Evolutionary conservation across 2,113 vertebrate genomes (phyloP).

Genomic region (Rissa tridactyla): DNA sequence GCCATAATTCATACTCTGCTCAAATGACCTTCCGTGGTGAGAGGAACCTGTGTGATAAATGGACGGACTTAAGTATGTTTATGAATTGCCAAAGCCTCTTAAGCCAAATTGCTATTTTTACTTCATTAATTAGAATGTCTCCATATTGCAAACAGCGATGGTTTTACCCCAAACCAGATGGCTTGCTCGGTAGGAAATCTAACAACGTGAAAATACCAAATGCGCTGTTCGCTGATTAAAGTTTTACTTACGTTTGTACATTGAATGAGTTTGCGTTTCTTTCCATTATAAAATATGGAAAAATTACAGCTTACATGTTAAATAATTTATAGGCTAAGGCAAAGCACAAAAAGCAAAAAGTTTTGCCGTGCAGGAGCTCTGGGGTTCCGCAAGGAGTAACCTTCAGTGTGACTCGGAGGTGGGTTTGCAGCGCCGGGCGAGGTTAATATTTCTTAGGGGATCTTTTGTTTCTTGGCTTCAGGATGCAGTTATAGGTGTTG

Average conservation of each 20-base stretch:
- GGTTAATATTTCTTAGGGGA: not conserved
- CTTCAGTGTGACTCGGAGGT: conserved; percentile 38
- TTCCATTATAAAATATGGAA: not conserved
- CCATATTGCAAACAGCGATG: not conserved
- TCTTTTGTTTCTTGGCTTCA: not conserved
- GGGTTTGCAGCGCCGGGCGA: conserved; percentile 3
- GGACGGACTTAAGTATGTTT: not conserved
- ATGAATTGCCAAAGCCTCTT: not conserved
- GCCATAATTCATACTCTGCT: not conserved
- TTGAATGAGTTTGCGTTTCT: not conserved
- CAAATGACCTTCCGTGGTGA: not conserved
- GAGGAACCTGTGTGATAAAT: not conserved
- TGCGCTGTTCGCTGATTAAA: not conserved
- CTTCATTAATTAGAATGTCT: conserved; percentile 26
- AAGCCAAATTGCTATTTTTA: conserved; percentile 15
- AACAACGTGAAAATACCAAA: not conserved
- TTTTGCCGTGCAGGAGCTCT: conserved; percentile 26
- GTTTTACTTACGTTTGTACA: not conserved
- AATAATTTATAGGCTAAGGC: not conserved
- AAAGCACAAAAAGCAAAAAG: not conserved
- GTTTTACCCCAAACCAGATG: conserved; percentile 18
- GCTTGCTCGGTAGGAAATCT: not conserved
- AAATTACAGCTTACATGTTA: not conserved
- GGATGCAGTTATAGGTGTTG: not conserved
- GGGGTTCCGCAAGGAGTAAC: conserved; percentile 25